Evolutionary conservation across 2,113 vertebrate species (phyloP).

Genomic region (Aix galericulata): DNA sequence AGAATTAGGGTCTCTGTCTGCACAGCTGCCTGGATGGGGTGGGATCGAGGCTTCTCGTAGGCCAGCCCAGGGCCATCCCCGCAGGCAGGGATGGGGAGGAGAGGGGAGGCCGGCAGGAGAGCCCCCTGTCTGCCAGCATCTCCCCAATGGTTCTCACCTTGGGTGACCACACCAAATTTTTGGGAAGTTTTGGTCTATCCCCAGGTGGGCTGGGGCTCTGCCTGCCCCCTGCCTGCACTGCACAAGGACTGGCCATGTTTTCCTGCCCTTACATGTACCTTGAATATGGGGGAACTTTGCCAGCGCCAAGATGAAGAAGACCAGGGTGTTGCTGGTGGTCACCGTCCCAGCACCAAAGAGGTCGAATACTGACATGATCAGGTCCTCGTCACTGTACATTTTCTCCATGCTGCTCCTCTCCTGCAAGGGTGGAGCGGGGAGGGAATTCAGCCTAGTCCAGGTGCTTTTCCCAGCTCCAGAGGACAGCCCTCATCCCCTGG

Average conservation of each 20-base stretch:
- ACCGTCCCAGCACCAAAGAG: constrained; percentile 75
- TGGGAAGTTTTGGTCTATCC: background rate
- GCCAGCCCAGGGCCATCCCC: accelerated
- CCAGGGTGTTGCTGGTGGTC: constrained; percentile 64
- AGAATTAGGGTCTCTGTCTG: accelerated
- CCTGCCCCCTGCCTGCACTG: accelerated
- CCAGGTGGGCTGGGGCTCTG: accelerated
- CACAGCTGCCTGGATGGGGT: background rate
- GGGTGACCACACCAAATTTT: no score
- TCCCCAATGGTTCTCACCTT: background rate
- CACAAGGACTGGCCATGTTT: accelerated
- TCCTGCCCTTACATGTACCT: constrained; percentile 43
- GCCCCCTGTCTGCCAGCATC: background rate
- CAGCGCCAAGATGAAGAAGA: constrained; percentile 75
- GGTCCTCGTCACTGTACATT: constrained; percentile 51
- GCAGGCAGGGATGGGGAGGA: background rate
- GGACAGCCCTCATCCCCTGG: background rate
- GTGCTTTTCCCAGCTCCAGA: background rate
- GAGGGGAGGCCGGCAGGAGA: background rate
- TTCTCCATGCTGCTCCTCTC: background rate
- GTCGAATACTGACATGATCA: constrained; percentile 48
- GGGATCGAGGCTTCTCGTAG: background rate
- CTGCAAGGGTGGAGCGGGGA: background rate
- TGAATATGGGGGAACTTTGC: constrained; percentile 79
- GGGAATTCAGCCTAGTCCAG: background rate